Evolutionary conservation across 1,140 invertebrate genomes (phyloP).

Genomic region (Episyrphus balteatus): DNA sequence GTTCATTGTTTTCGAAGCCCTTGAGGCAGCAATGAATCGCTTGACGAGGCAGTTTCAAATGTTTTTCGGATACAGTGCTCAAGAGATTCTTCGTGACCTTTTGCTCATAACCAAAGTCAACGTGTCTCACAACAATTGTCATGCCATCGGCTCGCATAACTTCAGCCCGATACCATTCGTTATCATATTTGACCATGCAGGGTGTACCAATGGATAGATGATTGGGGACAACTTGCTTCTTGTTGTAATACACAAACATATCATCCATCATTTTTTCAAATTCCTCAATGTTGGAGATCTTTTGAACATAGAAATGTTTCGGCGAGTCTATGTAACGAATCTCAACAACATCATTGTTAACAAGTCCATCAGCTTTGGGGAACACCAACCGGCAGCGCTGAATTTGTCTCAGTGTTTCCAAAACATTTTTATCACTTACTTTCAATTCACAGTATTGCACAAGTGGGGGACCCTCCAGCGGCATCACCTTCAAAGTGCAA

Average conservation of each 20-base stretch:
- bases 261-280: conserved; percentile 38
- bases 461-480: conserved; percentile 52
- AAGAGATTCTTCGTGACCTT: conserved; percentile 44
- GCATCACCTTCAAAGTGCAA: conserved; percentile 49
- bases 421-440: conserved; percentile 36
- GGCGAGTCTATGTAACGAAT: conserved; percentile 60
- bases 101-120: conserved; percentile 74
- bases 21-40: conserved; percentile 55
- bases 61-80: conserved; percentile 49
- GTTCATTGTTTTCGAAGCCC: conserved; percentile 33
- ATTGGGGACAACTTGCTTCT: conserved; percentile 36
- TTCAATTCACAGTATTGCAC: conserved; percentile 55
- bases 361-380: conserved; percentile 40
- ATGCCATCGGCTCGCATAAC: conserved; percentile 36
- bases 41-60: conserved; percentile 55
- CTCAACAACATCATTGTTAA: conserved; percentile 43
- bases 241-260: conserved; percentile 29
- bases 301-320: conserved; percentile 59
- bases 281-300: conserved; percentile 44
- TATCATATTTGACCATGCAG: conserved; percentile 61
- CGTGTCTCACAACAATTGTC: conserved; percentile 35
- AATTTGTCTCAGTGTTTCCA: conserved; percentile 38
- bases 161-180: conserved; percentile 65
- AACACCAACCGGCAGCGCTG: conserved; percentile 40
- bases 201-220: conserved; percentile 46